phyloP scores from a whole-genome alignment of 2,113 vertebrate species.

The Formicarius rufipectus region DNA sequence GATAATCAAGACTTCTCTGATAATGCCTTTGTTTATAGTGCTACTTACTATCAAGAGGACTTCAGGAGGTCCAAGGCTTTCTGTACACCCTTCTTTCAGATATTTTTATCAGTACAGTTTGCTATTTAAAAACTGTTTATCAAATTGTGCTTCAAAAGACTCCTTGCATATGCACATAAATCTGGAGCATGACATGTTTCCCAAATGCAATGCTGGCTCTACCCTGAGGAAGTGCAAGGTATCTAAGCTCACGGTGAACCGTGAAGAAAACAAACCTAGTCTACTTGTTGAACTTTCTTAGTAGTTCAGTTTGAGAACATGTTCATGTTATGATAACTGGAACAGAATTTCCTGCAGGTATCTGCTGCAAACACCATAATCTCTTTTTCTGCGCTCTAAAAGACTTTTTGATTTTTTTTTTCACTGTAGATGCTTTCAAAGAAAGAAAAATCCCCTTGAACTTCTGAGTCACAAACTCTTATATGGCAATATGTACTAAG shows the following conservation, averaged over 20 bases:
- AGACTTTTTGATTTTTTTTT: not conserved
- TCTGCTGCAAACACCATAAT: not conserved
- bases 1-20: not conserved
- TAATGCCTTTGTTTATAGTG: not conserved
- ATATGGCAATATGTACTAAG: not conserved
- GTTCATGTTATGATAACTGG: not conserved
- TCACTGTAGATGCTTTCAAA: not conserved
- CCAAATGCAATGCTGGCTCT: not conserved
- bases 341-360: not conserved
- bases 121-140: constrained; percentile 1
- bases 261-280: constrained; percentile 6
- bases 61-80: not conserved
- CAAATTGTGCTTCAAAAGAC: not conserved
- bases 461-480: not conserved
- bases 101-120: not conserved
- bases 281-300: not conserved
- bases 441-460: not conserved
- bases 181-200: not conserved
- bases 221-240: not conserved
- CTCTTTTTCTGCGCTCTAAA: not conserved
- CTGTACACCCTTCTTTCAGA: not conserved
- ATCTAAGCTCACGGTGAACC: not conserved
- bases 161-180: constrained; percentile 1
- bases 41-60: not conserved
- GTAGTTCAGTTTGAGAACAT: not conserved